These are phyloP conservation scores for Acestrorhynchus altus DNA, from an alignment of 2,797 vertebrate genomes.

Conservation along the genomic window DNA sequence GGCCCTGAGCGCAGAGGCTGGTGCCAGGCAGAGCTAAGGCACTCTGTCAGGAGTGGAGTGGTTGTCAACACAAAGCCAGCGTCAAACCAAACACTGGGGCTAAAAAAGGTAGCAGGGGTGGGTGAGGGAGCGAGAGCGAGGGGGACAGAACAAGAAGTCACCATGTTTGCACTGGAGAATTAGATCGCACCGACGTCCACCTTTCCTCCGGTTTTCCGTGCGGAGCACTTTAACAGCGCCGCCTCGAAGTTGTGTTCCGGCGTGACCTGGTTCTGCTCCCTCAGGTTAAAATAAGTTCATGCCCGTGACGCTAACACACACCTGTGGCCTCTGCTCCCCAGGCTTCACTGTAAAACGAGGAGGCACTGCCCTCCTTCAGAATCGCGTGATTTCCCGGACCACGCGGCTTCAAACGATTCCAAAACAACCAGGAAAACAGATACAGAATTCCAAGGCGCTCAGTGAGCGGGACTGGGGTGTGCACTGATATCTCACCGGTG, in stretches of 20 bases:
- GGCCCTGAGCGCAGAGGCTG: constrained; percentile 66
- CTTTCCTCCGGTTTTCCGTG: background rate
- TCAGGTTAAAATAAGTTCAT: constrained; percentile 8
- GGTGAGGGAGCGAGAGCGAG: constrained; percentile 2
- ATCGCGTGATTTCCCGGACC: background rate
- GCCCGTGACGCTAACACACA: background rate
- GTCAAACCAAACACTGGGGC: constrained; percentile 55
- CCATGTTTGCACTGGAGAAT: constrained; percentile 60
- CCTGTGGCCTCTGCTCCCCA: background rate
- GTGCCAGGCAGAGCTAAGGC: constrained; percentile 53
- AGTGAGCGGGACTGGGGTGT: too few relatives aligned
- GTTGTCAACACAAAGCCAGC: constrained; percentile 55
- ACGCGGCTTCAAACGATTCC: background rate
- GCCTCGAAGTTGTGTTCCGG: background rate
- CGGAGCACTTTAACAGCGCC: background rate
- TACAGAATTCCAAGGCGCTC: background rate
- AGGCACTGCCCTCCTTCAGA: background rate
- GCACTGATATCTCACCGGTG: constrained; percentile 68
- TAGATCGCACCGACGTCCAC: constrained; percentile 50
- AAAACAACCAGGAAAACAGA: background rate
- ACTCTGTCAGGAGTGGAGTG: constrained; percentile 55
- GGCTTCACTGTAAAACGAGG: background rate
- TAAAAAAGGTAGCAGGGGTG: constrained; percentile 42
- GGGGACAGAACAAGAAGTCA: constrained; percentile 5
- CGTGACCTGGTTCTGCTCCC: background rate